Evolutionary conservation across 64 coral and sea anemone genomes (phyloP).

Genomic region (Montipora cactus): DNA sequence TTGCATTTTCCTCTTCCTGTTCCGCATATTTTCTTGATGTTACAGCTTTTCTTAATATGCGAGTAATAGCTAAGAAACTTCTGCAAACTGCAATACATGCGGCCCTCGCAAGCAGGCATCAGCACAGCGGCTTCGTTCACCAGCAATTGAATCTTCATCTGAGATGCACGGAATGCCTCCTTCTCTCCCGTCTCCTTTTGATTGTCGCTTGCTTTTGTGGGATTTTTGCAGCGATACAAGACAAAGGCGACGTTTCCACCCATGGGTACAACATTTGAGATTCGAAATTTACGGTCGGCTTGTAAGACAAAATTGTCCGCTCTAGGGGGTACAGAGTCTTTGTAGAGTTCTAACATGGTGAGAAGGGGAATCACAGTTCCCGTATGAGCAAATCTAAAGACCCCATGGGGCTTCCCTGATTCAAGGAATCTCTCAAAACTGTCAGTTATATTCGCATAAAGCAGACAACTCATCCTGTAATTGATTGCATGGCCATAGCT

Average conservation of each 20-base stretch:
- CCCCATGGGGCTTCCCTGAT: slow-evolving; percentile 10
- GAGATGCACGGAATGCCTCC: slow-evolving; percentile 3
- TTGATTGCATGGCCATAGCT: slow-evolving; percentile 74
- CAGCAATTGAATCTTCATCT: slow-evolving; percentile 41
- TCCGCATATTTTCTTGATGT: slow-evolving; percentile 44
- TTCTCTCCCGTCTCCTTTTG: not conserved
- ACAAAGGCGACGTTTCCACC: slow-evolving; percentile 51
- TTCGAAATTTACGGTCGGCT: slow-evolving; percentile 42
- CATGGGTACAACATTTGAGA: slow-evolving; percentile 55
- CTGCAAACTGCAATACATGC: slow-evolving; percentile 10
- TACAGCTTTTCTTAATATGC: slow-evolving; percentile 48
- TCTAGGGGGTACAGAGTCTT: slow-evolving; percentile 27
- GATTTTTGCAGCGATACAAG: slow-evolving; percentile 10
- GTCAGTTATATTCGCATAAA: slow-evolving; percentile 13
- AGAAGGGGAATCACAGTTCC: slow-evolving; percentile 55
- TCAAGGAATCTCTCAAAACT: slow-evolving; percentile 24
- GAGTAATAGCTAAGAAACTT: slow-evolving; percentile 58
- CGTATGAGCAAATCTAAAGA: slow-evolving; percentile 66
- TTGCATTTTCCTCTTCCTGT: not conserved
- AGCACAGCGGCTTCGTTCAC: slow-evolving; percentile 52
- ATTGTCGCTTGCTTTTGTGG: not conserved
- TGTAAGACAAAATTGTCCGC: slow-evolving; percentile 52
- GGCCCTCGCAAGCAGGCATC: slow-evolving; percentile 52
- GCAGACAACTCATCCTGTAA: slow-evolving; percentile 75
- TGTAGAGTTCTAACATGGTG: slow-evolving; percentile 53